phyloP scores from a whole-genome alignment of 2,113 vertebrate species.

The Eretmodus cyanostictus region DNA sequence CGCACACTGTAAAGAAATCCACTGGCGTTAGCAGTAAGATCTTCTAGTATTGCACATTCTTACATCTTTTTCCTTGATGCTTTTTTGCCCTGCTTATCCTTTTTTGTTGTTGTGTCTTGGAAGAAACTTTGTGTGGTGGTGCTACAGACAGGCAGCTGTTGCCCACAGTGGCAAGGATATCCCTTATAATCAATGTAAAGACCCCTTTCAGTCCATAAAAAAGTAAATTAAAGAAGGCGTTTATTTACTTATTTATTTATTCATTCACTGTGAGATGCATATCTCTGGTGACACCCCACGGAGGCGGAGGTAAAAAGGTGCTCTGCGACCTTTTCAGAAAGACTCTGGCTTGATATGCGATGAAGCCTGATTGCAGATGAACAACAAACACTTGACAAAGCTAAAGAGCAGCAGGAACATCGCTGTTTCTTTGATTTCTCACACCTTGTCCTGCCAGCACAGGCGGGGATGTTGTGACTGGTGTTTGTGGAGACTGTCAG shows the following conservation, averaged over 20 bases:
- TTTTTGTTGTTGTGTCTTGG: background rate
- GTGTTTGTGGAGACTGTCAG: slow-evolving; percentile 4
- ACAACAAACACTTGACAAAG: slow-evolving; percentile 25
- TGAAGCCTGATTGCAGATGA: slow-evolving; percentile 27
- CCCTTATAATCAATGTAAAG: background rate
- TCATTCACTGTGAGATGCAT: background rate
- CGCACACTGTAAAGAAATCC: background rate
- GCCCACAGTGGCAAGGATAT: background rate
- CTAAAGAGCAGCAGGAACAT: slow-evolving; percentile 15
- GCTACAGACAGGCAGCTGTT: background rate
- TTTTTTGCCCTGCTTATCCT: background rate
- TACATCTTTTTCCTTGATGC: rapidly evolving
- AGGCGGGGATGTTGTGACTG: slow-evolving; percentile 21
- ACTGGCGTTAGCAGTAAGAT: background rate
- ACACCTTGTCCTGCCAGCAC: background rate
- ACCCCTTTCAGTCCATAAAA: background rate
- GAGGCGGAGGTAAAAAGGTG: background rate
- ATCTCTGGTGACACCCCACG: background rate
- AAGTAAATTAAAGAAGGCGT: background rate
- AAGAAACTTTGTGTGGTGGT: background rate
- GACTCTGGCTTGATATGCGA: background rate
- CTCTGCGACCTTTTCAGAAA: slow-evolving; percentile 35
- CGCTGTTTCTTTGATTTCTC: background rate
- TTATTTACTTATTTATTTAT: background rate
- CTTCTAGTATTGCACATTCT: background rate